Evolutionary conservation across 2,888 invertebrate genomes (phyloP), one percentile per base, ranked within the genome.

Genomic region (Stenolophus ochropezus): DNA sequence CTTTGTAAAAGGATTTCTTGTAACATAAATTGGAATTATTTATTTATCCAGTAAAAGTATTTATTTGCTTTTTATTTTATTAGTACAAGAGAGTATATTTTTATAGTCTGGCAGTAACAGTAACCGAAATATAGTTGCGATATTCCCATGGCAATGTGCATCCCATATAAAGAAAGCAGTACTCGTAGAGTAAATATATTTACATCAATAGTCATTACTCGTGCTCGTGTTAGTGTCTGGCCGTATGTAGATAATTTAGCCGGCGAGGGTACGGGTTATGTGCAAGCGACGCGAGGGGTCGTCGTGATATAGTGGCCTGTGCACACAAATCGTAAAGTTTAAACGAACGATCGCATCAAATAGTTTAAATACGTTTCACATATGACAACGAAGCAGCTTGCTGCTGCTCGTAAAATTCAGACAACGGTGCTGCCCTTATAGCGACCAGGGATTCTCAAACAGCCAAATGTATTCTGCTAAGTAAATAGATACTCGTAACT

Each of bases 281-380:
- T 27, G 25, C 11, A 61, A 61, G 21, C 47, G 23, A 49, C 49
- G 21, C 6, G 1, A 3, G 20, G 69, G 69, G 47, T 5, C 16
- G 20, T 16, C 25, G 23, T 69, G 73, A 73, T 73, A 73, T 73
- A 73, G 73, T 73, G 47, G 73, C 73, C 73, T 73, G 73, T 75
- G 75, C 73, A 73, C 56, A 75, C 75, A 75, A 56, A 75, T 75
- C 75, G 56, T 75, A 75, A 75, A 75, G 18, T 75, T 75, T 75
- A 75, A 75, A 75, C 73, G 73, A 73, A 73, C 75, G 75, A 75
- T 75, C 53, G 33, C 75, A 75, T 75, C 53, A 75, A 75, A 75
- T 75, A 75, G 75, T 75, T 75, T 75, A 75, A 75, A 75, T 75
- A 75, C 75, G 56, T 51, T 75, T 56, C 75, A 53, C 75, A 75